phyloP scores from a whole-genome alignment of 1,140 invertebrate genomes.

The Pissodes strobi region DNA sequence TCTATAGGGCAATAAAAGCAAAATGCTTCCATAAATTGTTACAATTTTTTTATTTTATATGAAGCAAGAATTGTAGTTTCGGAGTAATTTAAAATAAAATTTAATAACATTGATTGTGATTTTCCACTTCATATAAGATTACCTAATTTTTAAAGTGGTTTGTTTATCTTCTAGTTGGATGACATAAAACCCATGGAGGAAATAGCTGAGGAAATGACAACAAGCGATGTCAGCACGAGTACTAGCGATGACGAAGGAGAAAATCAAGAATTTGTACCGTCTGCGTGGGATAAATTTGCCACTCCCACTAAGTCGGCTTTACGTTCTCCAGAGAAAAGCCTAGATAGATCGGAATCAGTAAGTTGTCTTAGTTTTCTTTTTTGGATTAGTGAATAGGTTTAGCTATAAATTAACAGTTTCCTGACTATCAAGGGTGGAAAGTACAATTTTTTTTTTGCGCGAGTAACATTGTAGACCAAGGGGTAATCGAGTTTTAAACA shows the following conservation, averaged over 20 bases:
- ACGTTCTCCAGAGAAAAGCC: conserved; percentile 59
- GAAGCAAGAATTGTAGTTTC: too few relatives aligned
- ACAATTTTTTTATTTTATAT: too few relatives aligned
- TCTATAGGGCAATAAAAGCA: too few relatives aligned
- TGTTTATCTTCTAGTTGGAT: conserved; percentile 39
- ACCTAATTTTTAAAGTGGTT: too few relatives aligned
- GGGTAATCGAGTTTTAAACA: not conserved
- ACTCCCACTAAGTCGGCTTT: conserved; percentile 62
- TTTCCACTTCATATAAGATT: too few relatives aligned
- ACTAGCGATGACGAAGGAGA: conserved; percentile 63
- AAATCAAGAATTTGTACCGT: conserved; percentile 64
- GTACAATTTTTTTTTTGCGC: not conserved
- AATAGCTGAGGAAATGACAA: conserved; percentile 45
- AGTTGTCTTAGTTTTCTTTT: conserved; percentile 6
- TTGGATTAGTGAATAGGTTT: too few relatives aligned
- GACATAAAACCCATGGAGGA: conserved; percentile 43
- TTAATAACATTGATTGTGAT: too few relatives aligned
- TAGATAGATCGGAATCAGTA: conserved; percentile 49
- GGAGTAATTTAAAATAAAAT: too few relatives aligned
- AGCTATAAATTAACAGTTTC: too few relatives aligned
- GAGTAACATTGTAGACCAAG: not conserved
- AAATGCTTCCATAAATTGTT: too few relatives aligned
- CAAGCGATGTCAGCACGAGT: conserved; percentile 48
- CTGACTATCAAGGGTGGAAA: too few relatives aligned
- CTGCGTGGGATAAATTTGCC: conserved; percentile 64